phyloP scores from a whole-genome alignment of 2,888 invertebrate genomes.

The Oscheius sp. region DNA sequence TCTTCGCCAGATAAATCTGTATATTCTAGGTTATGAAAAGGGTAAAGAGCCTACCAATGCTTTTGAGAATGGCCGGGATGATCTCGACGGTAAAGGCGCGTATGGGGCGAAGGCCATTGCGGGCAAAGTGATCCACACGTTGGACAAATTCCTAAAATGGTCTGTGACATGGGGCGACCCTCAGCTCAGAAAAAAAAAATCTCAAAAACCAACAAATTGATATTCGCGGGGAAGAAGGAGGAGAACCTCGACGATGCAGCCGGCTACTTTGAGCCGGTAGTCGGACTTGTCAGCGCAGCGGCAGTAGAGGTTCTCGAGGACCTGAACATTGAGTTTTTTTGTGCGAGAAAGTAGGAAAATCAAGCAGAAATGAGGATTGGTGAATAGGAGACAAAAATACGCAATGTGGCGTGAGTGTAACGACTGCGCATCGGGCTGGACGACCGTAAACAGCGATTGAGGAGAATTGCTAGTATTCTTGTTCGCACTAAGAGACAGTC shows the following conservation, averaged over 20 bases:
- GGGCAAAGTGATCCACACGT: constrained; percentile 19
- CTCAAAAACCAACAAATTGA: constrained; percentile 18
- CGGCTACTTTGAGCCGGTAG: constrained; percentile 74
- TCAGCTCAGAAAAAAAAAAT: background rate
- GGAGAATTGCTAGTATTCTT: background rate
- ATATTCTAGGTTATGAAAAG: background rate
- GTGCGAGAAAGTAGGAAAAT: background rate
- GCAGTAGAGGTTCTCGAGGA: constrained; percentile 75
- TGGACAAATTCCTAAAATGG: constrained; percentile 35
- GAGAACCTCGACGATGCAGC: constrained; percentile 74
- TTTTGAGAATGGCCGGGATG: constrained; percentile 20
- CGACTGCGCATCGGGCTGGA: background rate
- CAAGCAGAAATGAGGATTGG: too few relatives aligned
- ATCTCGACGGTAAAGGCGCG: constrained; percentile 30
- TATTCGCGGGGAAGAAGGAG: constrained; percentile 68
- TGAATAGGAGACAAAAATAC: background rate
- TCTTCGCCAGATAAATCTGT: constrained; percentile 14
- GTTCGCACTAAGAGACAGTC: too few relatives aligned
- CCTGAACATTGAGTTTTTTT: constrained; percentile 15
- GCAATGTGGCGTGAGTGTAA: background rate
- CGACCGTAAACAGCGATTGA: background rate
- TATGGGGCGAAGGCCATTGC: constrained; percentile 1
- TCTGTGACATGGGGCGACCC: too few relatives aligned
- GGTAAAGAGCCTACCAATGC: constrained; percentile 5
- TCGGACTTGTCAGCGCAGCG: constrained; percentile 76